These are phyloP conservation scores for Caranx melampygus DNA, from an alignment of 2,113 vertebrate genomes.

Conservation along the genomic window DNA sequence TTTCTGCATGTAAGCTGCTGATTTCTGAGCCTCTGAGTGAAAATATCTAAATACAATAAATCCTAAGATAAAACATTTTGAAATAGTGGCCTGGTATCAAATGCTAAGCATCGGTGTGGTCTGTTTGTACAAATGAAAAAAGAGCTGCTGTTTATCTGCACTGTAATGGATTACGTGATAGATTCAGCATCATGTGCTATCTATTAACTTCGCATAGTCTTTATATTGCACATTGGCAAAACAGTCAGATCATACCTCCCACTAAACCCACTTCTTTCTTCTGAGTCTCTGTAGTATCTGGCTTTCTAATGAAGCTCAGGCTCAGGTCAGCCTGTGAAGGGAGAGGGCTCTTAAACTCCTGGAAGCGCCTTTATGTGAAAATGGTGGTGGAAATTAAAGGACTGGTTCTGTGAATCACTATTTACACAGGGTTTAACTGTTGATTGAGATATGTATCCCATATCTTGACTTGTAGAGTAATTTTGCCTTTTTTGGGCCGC, in stretches of 20 bases:
- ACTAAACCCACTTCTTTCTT: too few species aligned
- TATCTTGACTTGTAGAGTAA: background rate
- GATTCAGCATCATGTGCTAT: background rate
- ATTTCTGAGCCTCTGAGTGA: background rate
- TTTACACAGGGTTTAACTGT: background rate
- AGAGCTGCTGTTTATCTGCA: too few species aligned
- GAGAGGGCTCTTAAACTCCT: background rate
- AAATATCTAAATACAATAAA: background rate
- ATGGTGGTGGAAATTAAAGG: background rate
- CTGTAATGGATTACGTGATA: background rate
- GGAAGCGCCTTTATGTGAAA: background rate
- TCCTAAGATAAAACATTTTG: background rate
- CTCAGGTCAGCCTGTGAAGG: background rate
- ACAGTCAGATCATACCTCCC: too few species aligned
- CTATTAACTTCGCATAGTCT: background rate
- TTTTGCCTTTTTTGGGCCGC: background rate
- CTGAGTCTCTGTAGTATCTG: background rate
- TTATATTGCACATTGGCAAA: background rate
- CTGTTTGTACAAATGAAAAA: background rate
- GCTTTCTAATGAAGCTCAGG: background rate
- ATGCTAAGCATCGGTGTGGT: background rate
- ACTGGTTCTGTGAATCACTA: background rate
- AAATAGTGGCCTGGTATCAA: background rate
- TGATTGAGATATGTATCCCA: background rate
- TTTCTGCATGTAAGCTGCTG: background rate